A percentile compares a stretch with the other conserved stretches of the same genome.
Conservation (phyloP, 2,113 vertebrate species). For the Leptobrachium leishanense region DNA sequence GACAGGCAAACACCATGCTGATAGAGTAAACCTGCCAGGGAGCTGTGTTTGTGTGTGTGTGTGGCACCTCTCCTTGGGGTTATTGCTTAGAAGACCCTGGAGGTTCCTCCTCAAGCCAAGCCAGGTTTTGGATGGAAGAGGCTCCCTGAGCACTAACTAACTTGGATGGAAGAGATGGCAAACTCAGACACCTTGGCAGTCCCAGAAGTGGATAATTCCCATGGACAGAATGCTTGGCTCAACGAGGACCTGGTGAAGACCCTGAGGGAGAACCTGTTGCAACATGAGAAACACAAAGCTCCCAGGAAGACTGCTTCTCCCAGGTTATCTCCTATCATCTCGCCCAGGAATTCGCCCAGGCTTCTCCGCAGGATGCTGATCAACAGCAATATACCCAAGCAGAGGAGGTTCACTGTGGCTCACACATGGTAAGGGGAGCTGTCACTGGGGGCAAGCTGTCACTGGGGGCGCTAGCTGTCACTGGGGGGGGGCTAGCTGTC, state of each 20-base stretch:
- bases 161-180: constrained; percentile 76
- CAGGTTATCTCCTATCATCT: constrained; percentile 80
- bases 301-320: constrained; percentile 83
- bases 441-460: background rate
- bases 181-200: constrained; percentile 83
- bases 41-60: constrained; percentile 29
- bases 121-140: background rate
- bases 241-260: constrained; percentile 96
- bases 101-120: background rate
- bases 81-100: constrained; percentile 4
- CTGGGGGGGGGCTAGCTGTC: too few species aligned
- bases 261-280: constrained; percentile 93
- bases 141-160: constrained; percentile 48
- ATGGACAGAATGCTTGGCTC: constrained; percentile 79
- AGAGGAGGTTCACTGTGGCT: constrained; percentile 94
- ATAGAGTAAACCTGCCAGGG: constrained; percentile 51
- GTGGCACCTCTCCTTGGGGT: constrained; percentile 35
- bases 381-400: constrained; percentile 91
- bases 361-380: constrained; percentile 93
- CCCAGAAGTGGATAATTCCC: constrained; percentile 81
- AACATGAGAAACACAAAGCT: constrained; percentile 82
- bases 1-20: constrained; percentile 53
- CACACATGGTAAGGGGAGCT: constrained; percentile 90
- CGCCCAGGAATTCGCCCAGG: constrained; percentile 89
- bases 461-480: background rate